phyloP scores from a whole-genome alignment of 2,113 vertebrate species.

The Forbesichthys papilliferus region DNA sequence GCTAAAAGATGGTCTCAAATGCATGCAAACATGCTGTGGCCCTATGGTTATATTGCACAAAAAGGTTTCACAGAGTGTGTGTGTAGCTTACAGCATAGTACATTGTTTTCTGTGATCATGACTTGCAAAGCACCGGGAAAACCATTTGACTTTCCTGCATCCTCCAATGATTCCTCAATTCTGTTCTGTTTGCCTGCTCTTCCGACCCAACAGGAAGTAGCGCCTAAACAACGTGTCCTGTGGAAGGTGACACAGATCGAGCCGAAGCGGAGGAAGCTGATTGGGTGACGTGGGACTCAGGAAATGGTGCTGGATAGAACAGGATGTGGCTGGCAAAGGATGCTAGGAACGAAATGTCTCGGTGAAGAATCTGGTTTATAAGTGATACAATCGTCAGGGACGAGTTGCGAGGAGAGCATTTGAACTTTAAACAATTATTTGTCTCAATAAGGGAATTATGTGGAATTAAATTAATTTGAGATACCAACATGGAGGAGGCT shows the following conservation, averaged over 20 bases:
- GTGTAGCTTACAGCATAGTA: constrained; percentile 8
- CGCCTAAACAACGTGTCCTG: constrained; percentile 54
- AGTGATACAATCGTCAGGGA: too few species aligned
- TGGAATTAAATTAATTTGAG: too few species aligned
- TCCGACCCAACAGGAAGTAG: constrained; percentile 59
- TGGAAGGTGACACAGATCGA: constrained; percentile 29
- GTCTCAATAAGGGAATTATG: too few species aligned
- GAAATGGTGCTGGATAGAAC: too few species aligned
- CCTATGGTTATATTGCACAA: background rate
- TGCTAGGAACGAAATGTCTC: too few species aligned
- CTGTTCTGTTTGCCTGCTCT: constrained; percentile 40
- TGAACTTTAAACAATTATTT: too few species aligned
- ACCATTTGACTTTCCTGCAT: constrained; percentile 23
- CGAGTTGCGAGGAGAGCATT: too few species aligned
- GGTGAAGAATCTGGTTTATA: too few species aligned
- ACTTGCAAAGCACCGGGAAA: constrained; percentile 50
- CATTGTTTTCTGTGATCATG: constrained; percentile 60
- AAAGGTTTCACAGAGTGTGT: constrained; percentile 8
- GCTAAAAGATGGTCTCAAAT: background rate
- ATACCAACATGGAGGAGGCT: too few species aligned
- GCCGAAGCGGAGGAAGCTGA: constrained; percentile 23
- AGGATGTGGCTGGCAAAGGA: too few species aligned
- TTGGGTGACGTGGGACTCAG: constrained; percentile 41
- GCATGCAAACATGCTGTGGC: constrained; percentile 3
- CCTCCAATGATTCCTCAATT: constrained; percentile 46